phyloP scores from a whole-genome alignment of 1,140 invertebrate species.

The Helicoverpa zea region DNA sequence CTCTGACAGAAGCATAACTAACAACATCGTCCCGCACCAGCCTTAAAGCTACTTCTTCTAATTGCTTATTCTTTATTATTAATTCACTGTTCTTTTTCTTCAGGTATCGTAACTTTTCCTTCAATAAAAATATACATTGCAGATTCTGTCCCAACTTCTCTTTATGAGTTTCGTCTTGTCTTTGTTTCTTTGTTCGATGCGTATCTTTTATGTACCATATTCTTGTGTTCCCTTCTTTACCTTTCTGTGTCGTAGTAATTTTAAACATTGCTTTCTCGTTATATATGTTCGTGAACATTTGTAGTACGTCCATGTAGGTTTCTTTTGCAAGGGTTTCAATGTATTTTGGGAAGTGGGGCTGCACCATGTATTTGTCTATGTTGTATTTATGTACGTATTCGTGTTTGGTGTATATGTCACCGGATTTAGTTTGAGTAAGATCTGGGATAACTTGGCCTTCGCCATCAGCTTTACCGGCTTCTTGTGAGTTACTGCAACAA shows the following conservation, averaged over 20 bases:
- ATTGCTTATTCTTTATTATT: conserved; percentile 44
- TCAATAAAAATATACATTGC: conserved; percentile 41
- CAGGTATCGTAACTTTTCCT: conserved; percentile 37
- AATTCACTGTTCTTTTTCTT: conserved; percentile 47
- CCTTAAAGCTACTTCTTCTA: conserved; percentile 42
- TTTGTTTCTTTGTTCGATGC: background rate
- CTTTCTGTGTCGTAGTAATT: conserved; percentile 54
- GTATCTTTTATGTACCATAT: conserved; percentile 51
- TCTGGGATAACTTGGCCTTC: conserved; percentile 26
- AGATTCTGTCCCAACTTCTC: conserved; percentile 17
- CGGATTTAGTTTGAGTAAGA: conserved; percentile 2
- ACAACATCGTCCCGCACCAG: conserved; percentile 3
- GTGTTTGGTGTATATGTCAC: conserved; percentile 44
- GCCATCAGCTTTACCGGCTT: conserved; percentile 4
- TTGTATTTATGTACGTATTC: conserved; percentile 59
- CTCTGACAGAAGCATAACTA: background rate
- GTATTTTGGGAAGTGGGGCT: conserved; percentile 53
- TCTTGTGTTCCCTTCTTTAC: conserved; percentile 51
- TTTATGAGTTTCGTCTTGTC: conserved; percentile 11
- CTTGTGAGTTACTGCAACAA: conserved; percentile 13
- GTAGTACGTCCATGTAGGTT: conserved; percentile 27
- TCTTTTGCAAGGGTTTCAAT: conserved; percentile 54
- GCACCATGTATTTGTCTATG: conserved; percentile 56
- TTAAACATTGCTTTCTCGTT: conserved; percentile 57
- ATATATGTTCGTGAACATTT: conserved; percentile 57